A percentile compares a stretch with the other conserved stretches of the same genome.
These are phyloP conservation scores for Cirrhinus molitorella DNA, from an alignment of 2,797 vertebrate species.

Conservation along the genomic window DNA sequence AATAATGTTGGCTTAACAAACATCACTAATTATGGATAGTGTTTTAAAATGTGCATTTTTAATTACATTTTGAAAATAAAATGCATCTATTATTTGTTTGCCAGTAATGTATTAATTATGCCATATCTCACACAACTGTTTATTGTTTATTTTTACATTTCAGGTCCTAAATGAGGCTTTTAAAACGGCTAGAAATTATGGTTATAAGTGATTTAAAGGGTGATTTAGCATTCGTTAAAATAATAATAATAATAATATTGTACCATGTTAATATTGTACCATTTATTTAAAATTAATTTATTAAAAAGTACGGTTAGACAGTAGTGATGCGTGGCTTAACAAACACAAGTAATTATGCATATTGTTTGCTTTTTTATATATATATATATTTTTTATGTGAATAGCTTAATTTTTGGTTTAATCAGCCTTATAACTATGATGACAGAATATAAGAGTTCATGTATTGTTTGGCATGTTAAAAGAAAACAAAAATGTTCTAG, in stretches of 20 bases:
- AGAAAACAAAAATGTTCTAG: neutral
- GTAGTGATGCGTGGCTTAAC: no score
- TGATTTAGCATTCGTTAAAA: neutral
- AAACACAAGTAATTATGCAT: no score
- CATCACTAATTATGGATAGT: no score
- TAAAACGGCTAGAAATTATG: neutral
- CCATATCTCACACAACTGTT: neutral
- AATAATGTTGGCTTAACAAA: no score
- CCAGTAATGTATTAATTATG: neutral
- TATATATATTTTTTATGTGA: no score
- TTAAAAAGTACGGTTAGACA: no score
- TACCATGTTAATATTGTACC: constrained; percentile 65
- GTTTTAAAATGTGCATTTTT: no score
- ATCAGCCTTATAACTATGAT: neutral
- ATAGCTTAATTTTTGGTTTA: neutral
- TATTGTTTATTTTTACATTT: neutral
- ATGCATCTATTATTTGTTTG: no score
- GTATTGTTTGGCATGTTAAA: neutral
- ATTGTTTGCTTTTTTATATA: no score
- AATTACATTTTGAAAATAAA: no score
- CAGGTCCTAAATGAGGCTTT: neutral
- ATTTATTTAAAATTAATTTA: constrained; percentile 54
- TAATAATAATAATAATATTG: no score
- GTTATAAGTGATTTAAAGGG: neutral
- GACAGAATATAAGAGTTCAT: neutral